These are phyloP conservation scores for Chromobotia macracanthus DNA, from an alignment of 2,797 vertebrate species.

Conservation along the genomic window DNA sequence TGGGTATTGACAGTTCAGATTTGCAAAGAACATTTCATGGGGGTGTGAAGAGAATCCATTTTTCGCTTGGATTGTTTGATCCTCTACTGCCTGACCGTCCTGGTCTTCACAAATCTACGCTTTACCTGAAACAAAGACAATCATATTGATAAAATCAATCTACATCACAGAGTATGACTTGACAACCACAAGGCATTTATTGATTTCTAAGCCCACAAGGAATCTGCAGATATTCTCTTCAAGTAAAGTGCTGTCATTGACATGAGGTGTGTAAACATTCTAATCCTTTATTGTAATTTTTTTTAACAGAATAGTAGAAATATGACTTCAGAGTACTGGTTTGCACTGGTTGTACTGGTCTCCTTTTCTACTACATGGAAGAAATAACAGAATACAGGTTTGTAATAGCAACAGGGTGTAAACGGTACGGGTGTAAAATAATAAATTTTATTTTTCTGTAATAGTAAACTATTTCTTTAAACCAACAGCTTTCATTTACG, in stretches of 20 bases:
- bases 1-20: slow-evolving; percentile 42
- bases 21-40: slow-evolving; percentile 81
- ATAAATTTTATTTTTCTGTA: no score
- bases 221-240: no score
- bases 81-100: slow-evolving; percentile 58
- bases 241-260: no score
- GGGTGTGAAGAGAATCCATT: slow-evolving; percentile 79
- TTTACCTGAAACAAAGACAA: slow-evolving; percentile 84
- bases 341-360: no score
- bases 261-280: no score
- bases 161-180: background rate
- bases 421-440: no score
- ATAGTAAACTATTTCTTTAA: background rate
- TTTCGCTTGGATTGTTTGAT: slow-evolving; percentile 74
- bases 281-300: no score
- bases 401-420: background rate
- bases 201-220: background rate
- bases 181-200: background rate
- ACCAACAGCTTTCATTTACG: background rate
- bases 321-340: no score
- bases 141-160: background rate
- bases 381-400: background rate
- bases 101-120: slow-evolving; percentile 69
- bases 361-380: no score
- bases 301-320: no score